Percentiles rank a stretch among this genome's conserved stretches.
These are phyloP conservation scores for Eulithis prunata DNA, from an alignment of 2,888 invertebrate genomes.

Conservation along the genomic window DNA sequence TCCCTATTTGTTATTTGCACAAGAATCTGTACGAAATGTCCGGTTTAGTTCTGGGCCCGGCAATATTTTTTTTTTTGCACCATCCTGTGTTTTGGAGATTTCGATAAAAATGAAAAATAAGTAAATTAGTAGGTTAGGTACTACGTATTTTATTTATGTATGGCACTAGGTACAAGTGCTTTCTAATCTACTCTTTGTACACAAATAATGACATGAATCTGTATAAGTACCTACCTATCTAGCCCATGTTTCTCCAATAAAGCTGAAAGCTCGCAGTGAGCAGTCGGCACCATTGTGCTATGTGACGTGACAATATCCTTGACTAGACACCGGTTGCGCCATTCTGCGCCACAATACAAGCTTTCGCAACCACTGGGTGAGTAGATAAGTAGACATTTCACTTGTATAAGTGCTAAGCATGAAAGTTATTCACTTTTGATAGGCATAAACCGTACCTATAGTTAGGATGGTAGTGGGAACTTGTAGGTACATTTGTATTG, in stretches of 20 bases:
- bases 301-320: conserved; percentile 1
- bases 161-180: no score
- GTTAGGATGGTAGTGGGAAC: no score
- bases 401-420: neutral
- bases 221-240: neutral
- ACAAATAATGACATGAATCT: neutral
- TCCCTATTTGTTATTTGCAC: no score
- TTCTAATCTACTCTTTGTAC: no score
- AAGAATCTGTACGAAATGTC: no score
- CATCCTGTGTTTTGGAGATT: no score
- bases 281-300: conserved; percentile 14
- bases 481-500: neutral
- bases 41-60: no score
- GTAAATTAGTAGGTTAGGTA: no score
- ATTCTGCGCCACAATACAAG: conserved; percentile 16
- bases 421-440: neutral
- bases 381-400: neutral
- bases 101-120: no score
- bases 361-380: conserved; percentile 11
- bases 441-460: no score
- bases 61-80: no score
- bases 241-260: conserved; percentile 2
- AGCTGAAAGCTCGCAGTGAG: conserved; percentile 6
- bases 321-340: conserved; percentile 23
- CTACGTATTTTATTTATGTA: no score